Base-by-base conservation (phyloP, 2,888 invertebrate genomes). In the Chaetogeoica ovagalla region DNA sequence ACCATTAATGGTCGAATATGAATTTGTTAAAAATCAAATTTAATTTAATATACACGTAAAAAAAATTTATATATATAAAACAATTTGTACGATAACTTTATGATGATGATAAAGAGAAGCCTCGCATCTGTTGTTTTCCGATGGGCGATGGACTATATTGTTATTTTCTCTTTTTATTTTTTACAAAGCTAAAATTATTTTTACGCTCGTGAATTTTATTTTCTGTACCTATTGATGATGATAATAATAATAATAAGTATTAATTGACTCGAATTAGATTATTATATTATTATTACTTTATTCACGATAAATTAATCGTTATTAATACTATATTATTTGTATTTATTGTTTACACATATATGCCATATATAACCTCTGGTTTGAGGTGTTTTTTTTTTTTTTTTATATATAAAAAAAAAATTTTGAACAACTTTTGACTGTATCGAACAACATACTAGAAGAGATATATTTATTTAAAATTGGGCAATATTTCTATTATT, bases 241-340 rank as follows among this genome's bases (percentile, higher is more conserved):
- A 43, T 43, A 6, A 43, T 43, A 65, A 74, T 66, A 70, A 79
- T 79, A 79, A 70, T 71, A 79, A 79, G 79, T 79, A 79, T 79
- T 79, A 79, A 79, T 79, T 79, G 79, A 79, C 71, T 79, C 63
- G 70, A 79, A 79, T 79, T 79, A 79, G 79, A 79, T 71, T 79
- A 79, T 79, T 70, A 71, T 65, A 71, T 79, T 48, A 43, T 77
- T 77, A 77, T 77, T 72, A 72, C 48, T 48, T 73, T 65, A 79
- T 71, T 79, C 63, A 63, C 30, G 68, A 68, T 60, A 62, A 19
- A 63, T 70, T 70, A 70, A 79, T 79, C 70, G 59, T 65, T 68
- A 77, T 70, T 70, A 60, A 69, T 73, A 23, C 17, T 72, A 72
- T 76, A 59, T 65, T 74, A 74, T 75, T 65, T 75, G 39, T 48